Conservation (phyloP, 2,113 vertebrate genomes). For the Apus apus region DNA sequence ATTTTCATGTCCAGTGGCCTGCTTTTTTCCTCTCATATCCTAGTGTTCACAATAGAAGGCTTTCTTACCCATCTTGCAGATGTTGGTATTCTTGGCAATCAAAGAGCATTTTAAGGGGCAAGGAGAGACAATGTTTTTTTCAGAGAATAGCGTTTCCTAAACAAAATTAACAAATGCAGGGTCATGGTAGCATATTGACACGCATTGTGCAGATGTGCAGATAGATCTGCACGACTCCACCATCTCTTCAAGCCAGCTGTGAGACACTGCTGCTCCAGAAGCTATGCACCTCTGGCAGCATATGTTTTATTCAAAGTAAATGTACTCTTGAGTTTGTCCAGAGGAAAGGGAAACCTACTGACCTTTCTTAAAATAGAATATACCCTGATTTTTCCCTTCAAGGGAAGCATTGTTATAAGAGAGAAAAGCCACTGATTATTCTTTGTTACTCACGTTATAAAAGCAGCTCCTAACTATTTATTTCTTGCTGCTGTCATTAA, state of each 20-base stretch:
- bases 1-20: neutral
- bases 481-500: constrained; percentile 1
- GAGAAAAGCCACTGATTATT: neutral
- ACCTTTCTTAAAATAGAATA: neutral
- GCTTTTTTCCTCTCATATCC: neutral
- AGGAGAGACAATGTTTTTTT: neutral
- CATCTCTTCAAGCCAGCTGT: neutral
- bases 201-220: neutral
- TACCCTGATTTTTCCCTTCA: neutral
- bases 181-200: neutral
- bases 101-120: neutral
- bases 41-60: neutral
- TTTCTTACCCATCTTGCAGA: rapidly evolving
- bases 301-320: neutral
- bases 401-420: neutral
- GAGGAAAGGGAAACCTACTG: neutral
- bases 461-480: neutral
- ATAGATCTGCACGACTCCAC: neutral
- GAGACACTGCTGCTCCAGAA: neutral
- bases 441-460: neutral
- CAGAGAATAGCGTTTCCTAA: neutral
- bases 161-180: neutral
- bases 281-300: neutral
- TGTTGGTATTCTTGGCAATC: neutral
- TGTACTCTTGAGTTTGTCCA: neutral